Evolutionary conservation across 1,140 invertebrate species (phyloP), one percentile per base, ranked within the genome.

Genomic region (Nilaparvata lugens): DNA sequence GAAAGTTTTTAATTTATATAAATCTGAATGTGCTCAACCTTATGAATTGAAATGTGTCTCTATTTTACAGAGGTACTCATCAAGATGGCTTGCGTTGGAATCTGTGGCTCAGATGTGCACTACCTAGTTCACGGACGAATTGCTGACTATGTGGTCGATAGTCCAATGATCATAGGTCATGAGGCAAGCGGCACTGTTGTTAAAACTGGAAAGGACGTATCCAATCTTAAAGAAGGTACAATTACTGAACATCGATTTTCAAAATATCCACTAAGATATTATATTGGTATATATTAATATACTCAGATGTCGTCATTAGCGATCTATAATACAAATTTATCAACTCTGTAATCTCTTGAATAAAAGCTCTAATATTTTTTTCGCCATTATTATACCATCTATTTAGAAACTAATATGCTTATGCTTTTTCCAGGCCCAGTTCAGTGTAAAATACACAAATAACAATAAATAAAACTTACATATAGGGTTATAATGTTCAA

Each of bases 121-220:
- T 97, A 96, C 75, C 84, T 92, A 72, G 81, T 84, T 4, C 70
- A 85, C 63, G 95, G 95, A 14, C 70, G 80, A 19, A 95, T 95
- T 70, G 92, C 88, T 0, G 79, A 86, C 66, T 95, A 93, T 69
- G 76, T 93, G 13, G 78, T 95, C 0, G 80, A 83, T 52, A 75
- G 83, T 63, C 91, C 92, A 13, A 94, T 95, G 90, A 81, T 95
- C 43, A 86, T 95, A 67, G 92, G 92, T 0, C 92, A 95, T 70
- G 93, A 95, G 76, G 82, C 91, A 2, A 83, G 89, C 2, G 93
- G 89, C 14, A 79, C 82, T 23, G 85, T 93, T 13, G 77, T 75
- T 1, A 80, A 81, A 68, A 62, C 81, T 19, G 92, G 92, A 18
- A 80, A 80, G 48, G 83, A 87, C 63, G 92, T 95, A 0, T 88